Evolutionary conservation across 2,797 vertebrate species (phyloP), one percentile per base, ranked within the genome.

Genomic region (Notolepis coatsorum): DNA sequence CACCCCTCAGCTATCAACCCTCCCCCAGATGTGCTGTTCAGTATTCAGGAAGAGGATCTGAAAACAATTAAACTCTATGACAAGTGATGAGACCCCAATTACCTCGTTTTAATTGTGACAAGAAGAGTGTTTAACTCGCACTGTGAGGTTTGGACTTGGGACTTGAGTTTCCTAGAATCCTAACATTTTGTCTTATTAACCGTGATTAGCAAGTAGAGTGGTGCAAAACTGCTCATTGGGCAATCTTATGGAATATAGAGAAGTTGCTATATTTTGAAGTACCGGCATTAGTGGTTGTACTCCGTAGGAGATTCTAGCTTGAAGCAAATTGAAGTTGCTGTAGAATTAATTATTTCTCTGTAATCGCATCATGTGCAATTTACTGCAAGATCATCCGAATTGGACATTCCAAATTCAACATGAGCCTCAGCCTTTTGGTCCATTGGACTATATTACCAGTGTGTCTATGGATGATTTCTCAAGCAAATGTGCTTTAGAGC

Each of bases 21-120:
- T 65, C 71, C 61, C 67, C 71, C 63, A 79, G 62, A 86, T 85
- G 77, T 81, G 1, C 46, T 70, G 62, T 67, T 87, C 85, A 82
- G 87, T 82, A 87, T 86, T 73, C 77, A 73, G 68, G 43, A 75
- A 61, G 65, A 81, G 42, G 75, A 75, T 84, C 52, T 42, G 30
- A 81, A 85, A 88, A 85, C 84, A 84, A 90, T 89, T 85, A 77
- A 82, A 88, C 75, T 74, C 54, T 9, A 33, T 20, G 65, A 83
- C 78, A 82, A 85, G 78, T 83, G 67, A 75, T 61, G 33, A 56
- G 67, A 91, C 87, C 82, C 81, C 88, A 87, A 79, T 91, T 87
- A 86, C 71, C 69, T 83, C 17, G 35, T 43, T 67, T 37, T 31
- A 69, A 60, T 57, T 50, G 53, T 38, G 12, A 65, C 66, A 56